These are phyloP conservation scores for Melanotaenia boesemani DNA, from an alignment of 2,797 vertebrate species.

Conservation along the genomic window DNA sequence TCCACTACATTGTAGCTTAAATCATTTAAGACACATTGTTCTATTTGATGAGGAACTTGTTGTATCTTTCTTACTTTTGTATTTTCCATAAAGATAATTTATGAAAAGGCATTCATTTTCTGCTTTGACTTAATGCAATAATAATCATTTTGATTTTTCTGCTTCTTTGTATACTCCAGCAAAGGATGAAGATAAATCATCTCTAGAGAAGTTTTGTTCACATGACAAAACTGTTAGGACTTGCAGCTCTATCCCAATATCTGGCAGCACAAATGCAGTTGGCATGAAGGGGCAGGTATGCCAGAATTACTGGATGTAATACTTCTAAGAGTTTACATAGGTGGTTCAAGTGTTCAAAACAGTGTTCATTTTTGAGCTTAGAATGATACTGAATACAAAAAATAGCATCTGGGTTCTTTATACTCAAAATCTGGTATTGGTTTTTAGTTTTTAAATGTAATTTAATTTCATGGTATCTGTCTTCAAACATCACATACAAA, in stretches of 20 bases:
- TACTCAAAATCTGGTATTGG: not conserved
- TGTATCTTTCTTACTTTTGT: not conserved
- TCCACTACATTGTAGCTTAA: not conserved
- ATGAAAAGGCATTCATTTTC: not conserved
- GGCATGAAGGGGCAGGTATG: slow-evolving; percentile 59
- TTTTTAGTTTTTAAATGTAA: not conserved
- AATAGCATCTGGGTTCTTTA: not conserved
- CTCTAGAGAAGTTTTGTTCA: slow-evolving; percentile 83
- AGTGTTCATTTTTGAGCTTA: not conserved
- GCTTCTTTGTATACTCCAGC: slow-evolving; percentile 66
- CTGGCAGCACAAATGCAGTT: slow-evolving; percentile 24
- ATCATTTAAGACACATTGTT: not conserved
- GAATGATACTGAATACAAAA: not conserved
- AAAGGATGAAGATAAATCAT: slow-evolving; percentile 80
- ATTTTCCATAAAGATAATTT: not conserved
- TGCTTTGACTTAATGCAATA: not conserved
- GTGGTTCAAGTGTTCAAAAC: not conserved
- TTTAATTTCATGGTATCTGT: not conserved
- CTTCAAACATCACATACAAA: too few relatives aligned
- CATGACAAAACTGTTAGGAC: slow-evolving; percentile 60
- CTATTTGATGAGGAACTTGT: not conserved
- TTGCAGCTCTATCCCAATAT: slow-evolving; percentile 17
- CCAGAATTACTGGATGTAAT: not conserved
- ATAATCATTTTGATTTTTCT: slow-evolving; percentile 9
- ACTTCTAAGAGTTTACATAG: not conserved